Percentiles rank a stretch among this genome's conserved stretches.
Evolutionary conservation across 1,140 invertebrate species (phyloP).

Genomic region (Ooceraea biroi): DNA sequence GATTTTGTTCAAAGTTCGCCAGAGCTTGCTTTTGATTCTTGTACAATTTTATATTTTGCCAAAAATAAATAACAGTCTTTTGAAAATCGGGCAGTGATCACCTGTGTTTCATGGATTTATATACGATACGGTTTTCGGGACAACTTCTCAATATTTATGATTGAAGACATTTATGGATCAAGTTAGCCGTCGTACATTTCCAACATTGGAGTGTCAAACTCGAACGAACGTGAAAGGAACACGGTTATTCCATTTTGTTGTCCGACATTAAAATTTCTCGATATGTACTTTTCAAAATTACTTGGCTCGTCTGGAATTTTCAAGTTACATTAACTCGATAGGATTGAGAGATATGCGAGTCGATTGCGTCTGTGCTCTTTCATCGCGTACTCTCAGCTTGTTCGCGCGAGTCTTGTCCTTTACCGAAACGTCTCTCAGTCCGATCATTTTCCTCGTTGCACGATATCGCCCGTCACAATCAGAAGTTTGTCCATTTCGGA

Average conservation of each 20-base stretch:
- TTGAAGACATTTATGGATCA: not conserved
- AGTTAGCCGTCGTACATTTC: not conserved
- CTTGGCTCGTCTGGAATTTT: slow-evolving; percentile 18
- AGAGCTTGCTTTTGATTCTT: not conserved
- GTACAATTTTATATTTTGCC: not conserved
- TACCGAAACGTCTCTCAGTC: not conserved
- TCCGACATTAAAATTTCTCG: slow-evolving; percentile 21
- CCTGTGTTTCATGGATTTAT: not conserved
- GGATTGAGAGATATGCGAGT: slow-evolving; percentile 5
- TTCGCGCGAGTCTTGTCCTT: slow-evolving; percentile 3
- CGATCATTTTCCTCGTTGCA: slow-evolving; percentile 40
- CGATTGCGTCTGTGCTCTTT: not conserved
- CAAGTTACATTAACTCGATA: not conserved
- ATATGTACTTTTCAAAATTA: slow-evolving; percentile 35
- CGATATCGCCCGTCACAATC: slow-evolving; percentile 21
- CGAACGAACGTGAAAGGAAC: not conserved
- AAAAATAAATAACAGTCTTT: slow-evolving; percentile 6
- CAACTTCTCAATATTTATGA: not conserved
- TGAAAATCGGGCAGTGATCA: slow-evolving; percentile 22
- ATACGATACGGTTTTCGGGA: not conserved
- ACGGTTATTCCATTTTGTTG: not conserved
- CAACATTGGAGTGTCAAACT: slow-evolving; percentile 1
- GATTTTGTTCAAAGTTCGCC: not conserved
- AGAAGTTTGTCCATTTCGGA: slow-evolving; percentile 36
- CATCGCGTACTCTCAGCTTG: not conserved